Evolutionary conservation across 2,113 vertebrate species (phyloP).

Genomic region (Felis chaus): DNA sequence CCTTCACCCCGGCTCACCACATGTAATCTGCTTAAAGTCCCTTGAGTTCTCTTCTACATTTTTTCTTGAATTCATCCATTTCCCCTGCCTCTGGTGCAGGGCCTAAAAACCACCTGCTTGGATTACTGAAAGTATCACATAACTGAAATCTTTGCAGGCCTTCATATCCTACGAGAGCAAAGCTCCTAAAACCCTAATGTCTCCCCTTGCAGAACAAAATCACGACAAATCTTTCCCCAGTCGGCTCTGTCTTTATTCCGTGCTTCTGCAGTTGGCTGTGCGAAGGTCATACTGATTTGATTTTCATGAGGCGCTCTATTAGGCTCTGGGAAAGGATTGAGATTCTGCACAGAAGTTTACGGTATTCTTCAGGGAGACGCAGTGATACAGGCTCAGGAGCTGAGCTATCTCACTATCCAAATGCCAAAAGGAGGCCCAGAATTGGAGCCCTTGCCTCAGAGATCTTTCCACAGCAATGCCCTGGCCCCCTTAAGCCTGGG

Average conservation of each 20-base stretch:
- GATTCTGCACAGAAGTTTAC: not conserved
- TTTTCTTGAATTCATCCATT: not conserved
- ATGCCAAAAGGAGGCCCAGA: not conserved
- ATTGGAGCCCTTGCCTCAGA: not conserved
- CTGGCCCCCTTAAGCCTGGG: not conserved
- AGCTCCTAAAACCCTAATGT: not conserved
- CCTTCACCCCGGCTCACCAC: not conserved
- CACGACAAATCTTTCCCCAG: too few species aligned
- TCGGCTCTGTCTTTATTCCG: not conserved
- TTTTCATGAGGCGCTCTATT: not conserved
- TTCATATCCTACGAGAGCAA: not conserved
- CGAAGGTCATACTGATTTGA: not conserved
- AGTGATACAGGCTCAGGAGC: not conserved
- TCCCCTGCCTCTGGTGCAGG: not conserved
- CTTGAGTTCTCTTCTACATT: not conserved
- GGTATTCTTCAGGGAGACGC: not conserved
- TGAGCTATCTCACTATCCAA: not conserved
- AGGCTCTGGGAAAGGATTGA: not conserved
- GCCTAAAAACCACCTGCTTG: not conserved
- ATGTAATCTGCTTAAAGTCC: not conserved
- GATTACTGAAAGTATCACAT: not conserved
- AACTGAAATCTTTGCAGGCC: not conserved
- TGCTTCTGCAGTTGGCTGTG: not conserved
- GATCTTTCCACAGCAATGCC: not conserved
- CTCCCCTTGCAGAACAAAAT: not conserved